A percentile compares a stretch with the other conserved stretches of the same genome.
These are phyloP conservation scores for Dryoscopus gambensis DNA, from an alignment of 2,113 vertebrate genomes.

Conservation along the genomic window DNA sequence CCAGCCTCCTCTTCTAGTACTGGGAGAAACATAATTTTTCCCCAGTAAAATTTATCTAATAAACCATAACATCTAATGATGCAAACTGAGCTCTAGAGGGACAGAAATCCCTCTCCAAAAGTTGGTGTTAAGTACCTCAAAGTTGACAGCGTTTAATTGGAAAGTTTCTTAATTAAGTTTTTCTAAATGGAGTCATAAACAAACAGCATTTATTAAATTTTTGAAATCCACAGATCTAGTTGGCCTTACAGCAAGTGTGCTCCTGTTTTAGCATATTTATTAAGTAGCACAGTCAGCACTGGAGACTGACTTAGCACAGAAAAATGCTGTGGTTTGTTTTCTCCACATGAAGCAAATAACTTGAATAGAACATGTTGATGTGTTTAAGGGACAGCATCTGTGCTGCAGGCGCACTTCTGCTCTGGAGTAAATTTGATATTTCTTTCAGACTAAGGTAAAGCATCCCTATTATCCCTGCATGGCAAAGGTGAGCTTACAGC, in stretches of 20 bases:
- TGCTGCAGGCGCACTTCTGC: not conserved
- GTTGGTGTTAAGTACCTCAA: not conserved
- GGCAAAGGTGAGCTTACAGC: conserved; percentile 93
- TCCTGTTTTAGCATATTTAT: not conserved
- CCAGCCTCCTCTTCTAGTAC: not conserved
- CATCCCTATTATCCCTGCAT: conserved; percentile 93
- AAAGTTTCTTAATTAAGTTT: not conserved
- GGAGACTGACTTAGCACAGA: not conserved
- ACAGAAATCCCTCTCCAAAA: not conserved
- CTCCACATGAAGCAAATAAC: not conserved
- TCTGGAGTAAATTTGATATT: not conserved
- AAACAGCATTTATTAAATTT: not conserved
- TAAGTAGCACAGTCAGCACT: not conserved
- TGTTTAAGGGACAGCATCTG: not conserved
- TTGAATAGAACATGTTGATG: not conserved
- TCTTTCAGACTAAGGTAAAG: conserved; percentile 91
- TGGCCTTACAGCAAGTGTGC: not conserved
- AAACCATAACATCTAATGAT: not conserved
- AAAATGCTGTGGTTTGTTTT: not conserved
- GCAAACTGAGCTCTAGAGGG: not conserved
- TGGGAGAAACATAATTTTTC: not conserved
- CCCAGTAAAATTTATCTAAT: not conserved
- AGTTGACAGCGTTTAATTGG: not conserved
- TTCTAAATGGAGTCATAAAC: not conserved
- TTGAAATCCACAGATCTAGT: not conserved